Conservation (phyloP, 2,888 invertebrate genomes). For the Cynaeus angustus region DNA sequence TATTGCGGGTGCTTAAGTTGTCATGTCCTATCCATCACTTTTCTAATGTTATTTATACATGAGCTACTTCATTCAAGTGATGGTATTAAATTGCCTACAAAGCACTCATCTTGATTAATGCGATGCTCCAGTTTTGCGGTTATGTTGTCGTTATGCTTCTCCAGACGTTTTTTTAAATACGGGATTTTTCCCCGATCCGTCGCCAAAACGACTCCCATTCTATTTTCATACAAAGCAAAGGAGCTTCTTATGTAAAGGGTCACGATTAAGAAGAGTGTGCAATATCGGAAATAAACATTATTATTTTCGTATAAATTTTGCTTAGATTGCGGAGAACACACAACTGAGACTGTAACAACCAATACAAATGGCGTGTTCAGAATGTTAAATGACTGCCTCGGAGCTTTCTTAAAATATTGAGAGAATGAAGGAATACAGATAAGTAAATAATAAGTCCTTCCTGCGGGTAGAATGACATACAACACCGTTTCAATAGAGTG, state of each 20-base stretch:
- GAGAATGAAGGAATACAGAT: neutral
- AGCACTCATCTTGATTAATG: constrained; percentile 55
- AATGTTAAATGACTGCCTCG: constrained; percentile 39
- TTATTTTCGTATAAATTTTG: constrained; percentile 42
- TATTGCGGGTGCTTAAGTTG: constrained; percentile 37
- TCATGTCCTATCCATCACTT: constrained; percentile 47
- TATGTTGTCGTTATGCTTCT: constrained; percentile 37
- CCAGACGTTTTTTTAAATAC: constrained; percentile 40
- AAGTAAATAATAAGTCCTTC: too few relatives aligned
- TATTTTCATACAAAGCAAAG: constrained; percentile 9
- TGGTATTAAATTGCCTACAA: constrained; percentile 52
- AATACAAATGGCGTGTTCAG: constrained; percentile 42
- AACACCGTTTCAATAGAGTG: too few relatives aligned
- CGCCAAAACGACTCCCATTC: constrained; percentile 18
- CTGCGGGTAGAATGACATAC: too few relatives aligned
- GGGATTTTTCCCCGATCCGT: constrained; percentile 23
- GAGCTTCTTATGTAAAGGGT: constrained; percentile 16
- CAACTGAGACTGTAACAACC: constrained; percentile 28
- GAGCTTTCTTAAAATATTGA: constrained; percentile 38
- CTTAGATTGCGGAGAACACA: constrained; percentile 33
- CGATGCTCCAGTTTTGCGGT: constrained; percentile 47
- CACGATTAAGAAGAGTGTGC: constrained; percentile 18
- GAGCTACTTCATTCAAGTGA: constrained; percentile 48
- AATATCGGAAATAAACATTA: constrained; percentile 40
- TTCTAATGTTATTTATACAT: constrained; percentile 51